Conservation (phyloP, 2,888 invertebrate genomes). For the Tyria jacobaeae region DNA sequence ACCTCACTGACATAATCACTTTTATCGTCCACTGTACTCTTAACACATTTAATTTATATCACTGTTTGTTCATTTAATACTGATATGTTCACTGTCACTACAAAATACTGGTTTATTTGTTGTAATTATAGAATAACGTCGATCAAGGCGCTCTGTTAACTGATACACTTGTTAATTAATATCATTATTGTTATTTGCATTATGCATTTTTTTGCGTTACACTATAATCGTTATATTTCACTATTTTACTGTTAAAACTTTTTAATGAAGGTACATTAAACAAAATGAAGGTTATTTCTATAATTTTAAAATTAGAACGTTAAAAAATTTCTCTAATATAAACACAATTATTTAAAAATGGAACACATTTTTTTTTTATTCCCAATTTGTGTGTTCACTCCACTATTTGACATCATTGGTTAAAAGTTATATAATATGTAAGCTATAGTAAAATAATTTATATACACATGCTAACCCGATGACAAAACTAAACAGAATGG, state of each 20-base stretch:
- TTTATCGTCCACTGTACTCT: conserved; percentile 59
- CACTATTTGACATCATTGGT: conserved; percentile 3
- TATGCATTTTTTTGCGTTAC: conserved; percentile 44
- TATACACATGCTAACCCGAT: conserved; percentile 44
- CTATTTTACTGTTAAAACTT: neutral
- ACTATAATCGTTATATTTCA: conserved; percentile 18
- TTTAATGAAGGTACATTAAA: no score
- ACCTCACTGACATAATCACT: conserved; percentile 77
- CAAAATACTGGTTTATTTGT: conserved; percentile 37
- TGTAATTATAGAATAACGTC: conserved; percentile 50
- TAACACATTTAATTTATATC: conserved; percentile 63
- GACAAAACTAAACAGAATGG: conserved; percentile 66
- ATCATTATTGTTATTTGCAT: no score
- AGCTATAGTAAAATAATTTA: conserved; percentile 2
- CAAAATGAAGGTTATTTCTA: no score
- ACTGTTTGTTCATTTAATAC: conserved; percentile 68
- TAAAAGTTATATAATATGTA: conserved; percentile 45
- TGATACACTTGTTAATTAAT: conserved; percentile 52
- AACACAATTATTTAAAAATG: neutral
- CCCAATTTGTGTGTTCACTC: neutral
- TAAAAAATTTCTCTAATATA: neutral
- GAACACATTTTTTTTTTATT: neutral
- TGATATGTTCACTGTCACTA: conserved; percentile 58
- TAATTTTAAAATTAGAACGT: neutral
- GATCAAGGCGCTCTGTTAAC: conserved; percentile 59